These are phyloP conservation scores for Microcaecilia unicolor DNA, from an alignment of 2,797 vertebrate genomes.

Conservation along the genomic window DNA sequence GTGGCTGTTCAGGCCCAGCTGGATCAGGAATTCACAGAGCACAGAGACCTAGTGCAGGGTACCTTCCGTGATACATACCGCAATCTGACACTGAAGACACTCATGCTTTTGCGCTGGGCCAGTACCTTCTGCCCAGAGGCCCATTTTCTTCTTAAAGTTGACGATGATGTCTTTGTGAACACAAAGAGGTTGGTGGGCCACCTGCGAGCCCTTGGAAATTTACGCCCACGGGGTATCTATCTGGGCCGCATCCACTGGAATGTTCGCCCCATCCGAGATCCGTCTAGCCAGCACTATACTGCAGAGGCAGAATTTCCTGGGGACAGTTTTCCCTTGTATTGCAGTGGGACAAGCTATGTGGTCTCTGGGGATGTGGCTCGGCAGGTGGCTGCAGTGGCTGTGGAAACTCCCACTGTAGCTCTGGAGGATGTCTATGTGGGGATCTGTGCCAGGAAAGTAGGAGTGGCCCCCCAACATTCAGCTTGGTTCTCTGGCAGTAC, in stretches of 20 bases:
- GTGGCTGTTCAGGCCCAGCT: slow-evolving; percentile 43
- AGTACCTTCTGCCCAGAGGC: slow-evolving; percentile 47
- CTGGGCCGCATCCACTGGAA: slow-evolving; percentile 69
- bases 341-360: slow-evolving; percentile 76
- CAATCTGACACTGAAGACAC: slow-evolving; percentile 71
- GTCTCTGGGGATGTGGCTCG: slow-evolving; percentile 61
- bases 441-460: slow-evolving; percentile 51
- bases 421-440: slow-evolving; percentile 80
- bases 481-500: slow-evolving; percentile 69
- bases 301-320: slow-evolving; percentile 44
- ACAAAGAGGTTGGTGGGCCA: slow-evolving; percentile 28
- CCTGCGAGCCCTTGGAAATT: slow-evolving; percentile 28
- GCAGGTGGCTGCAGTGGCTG: slow-evolving; percentile 51
- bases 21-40: slow-evolving; percentile 50
- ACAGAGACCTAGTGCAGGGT: slow-evolving; percentile 61
- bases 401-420: slow-evolving; percentile 36
- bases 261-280: slow-evolving; percentile 55
- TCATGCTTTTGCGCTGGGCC: slow-evolving; percentile 62
- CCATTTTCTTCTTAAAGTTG: slow-evolving; percentile 49
- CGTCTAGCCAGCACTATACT: slow-evolving; percentile 54
- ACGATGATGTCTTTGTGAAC: slow-evolving; percentile 61
- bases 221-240: slow-evolving; percentile 47
- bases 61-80: slow-evolving; percentile 64
- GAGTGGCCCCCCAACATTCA: slow-evolving; percentile 66
- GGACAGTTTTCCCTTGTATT: slow-evolving; percentile 70